Conservation (phyloP, 2,888 invertebrate species). For the Ischnura elegans region DNA sequence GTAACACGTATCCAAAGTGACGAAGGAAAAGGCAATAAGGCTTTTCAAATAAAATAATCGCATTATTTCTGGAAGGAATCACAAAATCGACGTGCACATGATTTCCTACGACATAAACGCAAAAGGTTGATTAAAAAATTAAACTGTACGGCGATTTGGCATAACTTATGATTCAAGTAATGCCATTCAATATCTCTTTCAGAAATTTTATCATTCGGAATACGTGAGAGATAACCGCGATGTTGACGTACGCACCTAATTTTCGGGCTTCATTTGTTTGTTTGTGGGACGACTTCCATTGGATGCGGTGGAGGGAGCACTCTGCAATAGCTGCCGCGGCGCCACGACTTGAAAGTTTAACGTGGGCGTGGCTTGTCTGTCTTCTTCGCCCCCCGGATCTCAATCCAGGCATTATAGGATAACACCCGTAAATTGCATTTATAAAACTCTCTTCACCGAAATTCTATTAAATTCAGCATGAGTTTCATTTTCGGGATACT, state of each 20-base stretch:
- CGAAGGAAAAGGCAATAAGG: not conserved
- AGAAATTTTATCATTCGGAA: slow-evolving; percentile 56
- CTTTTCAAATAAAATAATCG: not conserved
- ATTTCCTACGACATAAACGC: not conserved
- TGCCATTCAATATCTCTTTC: slow-evolving; percentile 48
- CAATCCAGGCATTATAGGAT: too few relatives aligned
- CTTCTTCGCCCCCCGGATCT: too few relatives aligned
- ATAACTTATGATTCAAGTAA: slow-evolving; percentile 46
- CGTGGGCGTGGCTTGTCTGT: too few relatives aligned
- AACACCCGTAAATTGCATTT: too few relatives aligned
- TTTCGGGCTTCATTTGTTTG: not conserved
- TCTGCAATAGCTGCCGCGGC: too few relatives aligned
- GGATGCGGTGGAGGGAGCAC: too few relatives aligned
- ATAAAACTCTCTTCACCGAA: too few relatives aligned
- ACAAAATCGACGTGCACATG: not conserved
- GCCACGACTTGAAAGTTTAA: too few relatives aligned
- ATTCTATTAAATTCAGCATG: too few relatives aligned
- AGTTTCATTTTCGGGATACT: too few relatives aligned
- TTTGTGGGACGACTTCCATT: too few relatives aligned
- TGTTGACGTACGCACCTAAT: slow-evolving; percentile 46
- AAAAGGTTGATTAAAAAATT: not conserved
- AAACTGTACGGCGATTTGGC: not conserved
- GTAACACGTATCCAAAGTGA: slow-evolving; percentile 13
- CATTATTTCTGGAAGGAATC: not conserved
- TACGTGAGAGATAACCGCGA: slow-evolving; percentile 54